Evolutionary conservation across 2,888 invertebrate genomes (phyloP).

Genomic region (Siphlonurus alternatus): DNA sequence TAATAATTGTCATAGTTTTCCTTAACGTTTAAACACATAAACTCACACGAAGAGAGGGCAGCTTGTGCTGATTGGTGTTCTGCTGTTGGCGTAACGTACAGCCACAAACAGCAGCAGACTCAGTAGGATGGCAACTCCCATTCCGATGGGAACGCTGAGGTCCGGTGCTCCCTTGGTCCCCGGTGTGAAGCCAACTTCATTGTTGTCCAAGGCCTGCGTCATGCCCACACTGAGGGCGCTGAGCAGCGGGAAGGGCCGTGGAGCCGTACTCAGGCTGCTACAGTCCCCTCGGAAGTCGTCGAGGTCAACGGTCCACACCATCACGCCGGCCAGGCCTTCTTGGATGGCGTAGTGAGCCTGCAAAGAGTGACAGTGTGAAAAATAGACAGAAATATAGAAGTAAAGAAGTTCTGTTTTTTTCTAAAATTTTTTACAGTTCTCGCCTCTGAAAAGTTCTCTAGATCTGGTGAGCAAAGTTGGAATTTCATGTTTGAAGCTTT

Average conservation of each 20-base stretch:
- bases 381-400: too few relatives aligned
- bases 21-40: too few relatives aligned
- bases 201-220: slow-evolving; percentile 26
- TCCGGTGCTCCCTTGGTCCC: not conserved
- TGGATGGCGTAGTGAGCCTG: slow-evolving; percentile 35
- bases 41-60: too few relatives aligned
- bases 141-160: not conserved
- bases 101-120: not conserved
- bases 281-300: slow-evolving; percentile 70
- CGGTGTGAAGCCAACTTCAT: not conserved
- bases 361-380: not conserved
- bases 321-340: slow-evolving; percentile 53
- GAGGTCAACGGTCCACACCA: slow-evolving; percentile 83
- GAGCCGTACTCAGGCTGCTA: slow-evolving; percentile 13
- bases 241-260: slow-evolving; percentile 50
- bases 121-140: not conserved
- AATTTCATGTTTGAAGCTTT: too few relatives aligned
- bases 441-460: too few relatives aligned
- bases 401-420: too few relatives aligned
- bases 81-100: too few relatives aligned
- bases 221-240: slow-evolving; percentile 52
- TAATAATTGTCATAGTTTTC: too few relatives aligned
- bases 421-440: too few relatives aligned
- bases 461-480: too few relatives aligned
- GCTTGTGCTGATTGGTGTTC: too few relatives aligned